Conservation (phyloP, 2,113 vertebrate genomes). For the Cryptomyrus ogoouensis region DNA sequence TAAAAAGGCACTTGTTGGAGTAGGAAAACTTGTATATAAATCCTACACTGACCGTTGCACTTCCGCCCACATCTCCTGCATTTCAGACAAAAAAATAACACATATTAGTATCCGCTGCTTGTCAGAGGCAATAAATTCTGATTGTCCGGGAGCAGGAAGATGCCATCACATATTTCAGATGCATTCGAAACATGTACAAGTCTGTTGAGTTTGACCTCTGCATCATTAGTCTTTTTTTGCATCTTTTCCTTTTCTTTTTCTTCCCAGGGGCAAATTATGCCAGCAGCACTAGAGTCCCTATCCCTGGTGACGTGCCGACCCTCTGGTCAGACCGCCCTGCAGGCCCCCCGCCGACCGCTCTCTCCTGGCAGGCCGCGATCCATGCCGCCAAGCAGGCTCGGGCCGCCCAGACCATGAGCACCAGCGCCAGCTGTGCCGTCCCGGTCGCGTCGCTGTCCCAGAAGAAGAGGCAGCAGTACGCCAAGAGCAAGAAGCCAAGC, state of each 20-base stretch:
- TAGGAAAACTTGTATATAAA: background rate
- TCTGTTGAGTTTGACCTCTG: background rate
- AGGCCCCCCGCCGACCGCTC: conserved; percentile 70
- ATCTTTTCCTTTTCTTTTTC: background rate
- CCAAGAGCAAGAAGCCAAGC: conserved; percentile 99
- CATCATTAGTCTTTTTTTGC: background rate
- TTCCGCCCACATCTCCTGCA: background rate
- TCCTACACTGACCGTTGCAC: background rate
- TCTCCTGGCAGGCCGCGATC: conserved; percentile 89
- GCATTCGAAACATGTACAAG: background rate
- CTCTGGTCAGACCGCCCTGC: conserved; percentile 74
- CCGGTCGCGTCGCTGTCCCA: conserved; percentile 90
- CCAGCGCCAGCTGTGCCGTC: conserved; percentile 69
- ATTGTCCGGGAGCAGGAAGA: background rate
- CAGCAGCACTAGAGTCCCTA: conserved; percentile 82
- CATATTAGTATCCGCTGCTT: background rate
- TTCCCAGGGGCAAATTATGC: conserved; percentile 90
- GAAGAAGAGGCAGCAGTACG: conserved; percentile 98
- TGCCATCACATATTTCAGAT: background rate
- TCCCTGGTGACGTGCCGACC: conserved; percentile 87
- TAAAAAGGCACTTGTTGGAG: background rate
- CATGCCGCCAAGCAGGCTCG: conserved; percentile 94
- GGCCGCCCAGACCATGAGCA: conserved; percentile 89
- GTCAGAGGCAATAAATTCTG: background rate
- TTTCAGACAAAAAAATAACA: conserved; percentile 6